These are phyloP conservation scores for Plecotus auritus DNA, from an alignment of 2,113 vertebrate genomes.

Conservation along the genomic window DNA sequence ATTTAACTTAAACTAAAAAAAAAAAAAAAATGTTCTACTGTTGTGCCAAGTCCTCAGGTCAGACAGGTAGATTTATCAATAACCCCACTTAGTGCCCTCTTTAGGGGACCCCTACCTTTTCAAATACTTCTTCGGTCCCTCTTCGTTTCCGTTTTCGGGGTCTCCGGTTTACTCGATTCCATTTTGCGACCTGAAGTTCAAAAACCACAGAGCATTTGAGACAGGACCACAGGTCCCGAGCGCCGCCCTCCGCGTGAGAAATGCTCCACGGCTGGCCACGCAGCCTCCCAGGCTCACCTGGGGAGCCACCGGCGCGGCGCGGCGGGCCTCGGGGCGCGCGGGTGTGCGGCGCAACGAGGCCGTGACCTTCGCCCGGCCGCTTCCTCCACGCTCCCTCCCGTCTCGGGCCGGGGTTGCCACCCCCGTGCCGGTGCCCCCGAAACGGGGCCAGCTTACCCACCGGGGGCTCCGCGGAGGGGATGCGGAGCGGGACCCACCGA, in stretches of 20 bases:
- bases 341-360: background rate
- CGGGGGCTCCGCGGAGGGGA: background rate
- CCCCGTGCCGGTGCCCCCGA: background rate
- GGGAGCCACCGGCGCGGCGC: background rate
- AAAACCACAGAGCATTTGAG: constrained; percentile 70
- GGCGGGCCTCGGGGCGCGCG: background rate
- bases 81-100: background rate
- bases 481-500: background rate
- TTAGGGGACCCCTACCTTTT: constrained; percentile 84
- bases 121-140: constrained; percentile 83
- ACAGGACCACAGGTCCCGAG: constrained; percentile 49
- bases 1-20: background rate
- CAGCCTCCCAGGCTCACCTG: constrained; percentile 69
- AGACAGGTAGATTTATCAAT: background rate
- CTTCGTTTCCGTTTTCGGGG: constrained; percentile 87
- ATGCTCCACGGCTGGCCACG: constrained; percentile 66
- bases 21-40: background rate
- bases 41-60: background rate
- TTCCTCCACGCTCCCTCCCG: background rate
- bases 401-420: background rate
- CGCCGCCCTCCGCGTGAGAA: constrained; percentile 56
- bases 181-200: constrained; percentile 92
- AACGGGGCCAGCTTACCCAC: background rate
- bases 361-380: background rate
- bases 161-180: constrained; percentile 87